phyloP scores from a whole-genome alignment of 2,113 vertebrate species.

The Nothobranchius furzeri region DNA sequence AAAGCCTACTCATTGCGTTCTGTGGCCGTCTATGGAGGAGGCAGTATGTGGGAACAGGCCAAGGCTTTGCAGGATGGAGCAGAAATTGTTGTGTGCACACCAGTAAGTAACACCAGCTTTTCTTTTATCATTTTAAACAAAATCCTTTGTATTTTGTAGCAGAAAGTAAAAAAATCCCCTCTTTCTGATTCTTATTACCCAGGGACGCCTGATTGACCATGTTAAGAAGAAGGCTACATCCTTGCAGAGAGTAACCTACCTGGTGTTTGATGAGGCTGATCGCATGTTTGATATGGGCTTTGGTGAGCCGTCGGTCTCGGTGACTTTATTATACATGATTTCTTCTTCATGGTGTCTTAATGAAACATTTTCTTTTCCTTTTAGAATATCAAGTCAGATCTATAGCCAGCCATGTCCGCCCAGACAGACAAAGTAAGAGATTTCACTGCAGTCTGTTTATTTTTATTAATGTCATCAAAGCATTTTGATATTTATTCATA shows the following conservation, averaged over 20 bases:
- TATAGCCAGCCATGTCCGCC: slow-evolving; percentile 93
- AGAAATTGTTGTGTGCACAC: slow-evolving; percentile 99
- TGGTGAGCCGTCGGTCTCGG: slow-evolving; percentile 77
- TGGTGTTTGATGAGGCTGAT: slow-evolving; percentile 99
- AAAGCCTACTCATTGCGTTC: slow-evolving; percentile 97
- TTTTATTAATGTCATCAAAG: background rate
- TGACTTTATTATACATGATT: background rate
- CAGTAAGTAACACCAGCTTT: slow-evolving; percentile 78
- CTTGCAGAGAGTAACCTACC: slow-evolving; percentile 94
- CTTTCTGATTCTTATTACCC: background rate
- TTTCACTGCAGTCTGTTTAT: background rate
- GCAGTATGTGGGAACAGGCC: slow-evolving; percentile 99
- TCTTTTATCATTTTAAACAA: background rate
- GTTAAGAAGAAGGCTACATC: slow-evolving; percentile 99
- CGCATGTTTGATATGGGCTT: slow-evolving; percentile 99
- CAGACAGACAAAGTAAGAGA: slow-evolving; percentile 95
- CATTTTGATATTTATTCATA: background rate
- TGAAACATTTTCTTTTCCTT: slow-evolving; percentile 11
- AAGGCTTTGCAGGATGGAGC: slow-evolving; percentile 98
- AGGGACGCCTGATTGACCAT: slow-evolving; percentile 98
- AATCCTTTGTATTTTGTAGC: background rate
- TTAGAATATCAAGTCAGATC: slow-evolving; percentile 97
- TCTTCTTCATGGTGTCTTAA: background rate
- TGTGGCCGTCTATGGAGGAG: slow-evolving; percentile 96
- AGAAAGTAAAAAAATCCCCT: background rate